A percentile compares a stretch with the other conserved stretches of the same genome.
Conservation (phyloP, 2,888 invertebrate genomes). For the Clistopyga incitator region DNA sequence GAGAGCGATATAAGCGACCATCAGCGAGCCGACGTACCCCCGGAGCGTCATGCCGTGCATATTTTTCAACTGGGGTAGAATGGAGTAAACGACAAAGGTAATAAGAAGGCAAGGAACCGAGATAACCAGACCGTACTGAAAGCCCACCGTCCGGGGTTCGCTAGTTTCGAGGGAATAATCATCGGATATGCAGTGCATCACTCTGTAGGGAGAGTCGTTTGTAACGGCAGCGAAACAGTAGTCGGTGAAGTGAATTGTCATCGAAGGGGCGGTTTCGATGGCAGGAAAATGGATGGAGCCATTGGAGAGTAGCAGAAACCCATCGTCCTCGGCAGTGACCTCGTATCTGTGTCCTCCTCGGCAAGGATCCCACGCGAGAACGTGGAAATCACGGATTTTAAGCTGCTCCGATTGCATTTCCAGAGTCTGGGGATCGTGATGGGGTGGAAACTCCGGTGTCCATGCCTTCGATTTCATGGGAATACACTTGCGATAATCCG, state of each 20-base stretch:
- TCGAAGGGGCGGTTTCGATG: not conserved
- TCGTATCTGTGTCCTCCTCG: slow-evolving; percentile 43
- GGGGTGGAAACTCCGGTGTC: slow-evolving; percentile 63
- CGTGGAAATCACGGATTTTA: slow-evolving; percentile 55
- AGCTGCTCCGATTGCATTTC: not conserved
- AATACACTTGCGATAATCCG: slow-evolving; percentile 30
- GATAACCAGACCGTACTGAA: slow-evolving; percentile 75
- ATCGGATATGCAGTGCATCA: slow-evolving; percentile 71
- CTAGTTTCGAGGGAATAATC: not conserved
- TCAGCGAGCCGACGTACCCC: slow-evolving; percentile 76
- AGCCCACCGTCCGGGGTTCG: not conserved
- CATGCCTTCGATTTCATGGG: slow-evolving; percentile 23
- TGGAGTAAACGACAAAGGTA: slow-evolving; percentile 79
- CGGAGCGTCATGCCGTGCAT: slow-evolving; percentile 81
- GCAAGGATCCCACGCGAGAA: slow-evolving; percentile 71
- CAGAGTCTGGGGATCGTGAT: slow-evolving; percentile 66
- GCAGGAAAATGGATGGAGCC: slow-evolving; percentile 70
- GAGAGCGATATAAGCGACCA: slow-evolving; percentile 76
- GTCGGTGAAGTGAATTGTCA: slow-evolving; percentile 23
- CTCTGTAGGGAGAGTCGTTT: slow-evolving; percentile 51
- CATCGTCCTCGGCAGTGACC: slow-evolving; percentile 68
- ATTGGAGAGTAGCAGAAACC: slow-evolving; percentile 71
- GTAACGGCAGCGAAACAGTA: slow-evolving; percentile 72
- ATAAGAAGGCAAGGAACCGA: slow-evolving; percentile 79
- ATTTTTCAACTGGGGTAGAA: slow-evolving; percentile 79